A percentile compares a stretch with the other conserved stretches of the same genome.
phyloP scores from a whole-genome alignment of 2,797 vertebrate species.

The Fundulus diaphanus region DNA sequence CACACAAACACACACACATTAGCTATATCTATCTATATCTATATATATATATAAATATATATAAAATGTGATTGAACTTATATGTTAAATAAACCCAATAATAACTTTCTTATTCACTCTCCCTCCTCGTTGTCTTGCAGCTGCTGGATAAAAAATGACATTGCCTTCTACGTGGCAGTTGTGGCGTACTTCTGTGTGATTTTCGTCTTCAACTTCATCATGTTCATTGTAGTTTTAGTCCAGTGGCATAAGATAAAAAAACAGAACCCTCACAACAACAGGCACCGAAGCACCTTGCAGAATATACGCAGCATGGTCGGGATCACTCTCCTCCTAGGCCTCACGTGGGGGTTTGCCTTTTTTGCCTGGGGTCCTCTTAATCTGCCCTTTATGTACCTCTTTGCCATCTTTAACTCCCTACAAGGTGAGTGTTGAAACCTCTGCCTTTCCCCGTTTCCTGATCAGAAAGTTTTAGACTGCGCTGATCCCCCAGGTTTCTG shows the following conservation, averaged over 20 bases:
- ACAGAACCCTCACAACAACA: conserved; percentile 89
- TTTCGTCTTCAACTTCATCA: conserved; percentile 91
- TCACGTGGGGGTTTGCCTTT: conserved; percentile 98
- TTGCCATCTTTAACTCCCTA: conserved; percentile 94
- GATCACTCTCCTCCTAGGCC: conserved; percentile 91
- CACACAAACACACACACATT: no score
- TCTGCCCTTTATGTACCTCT: conserved; percentile 93
- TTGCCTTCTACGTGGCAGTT: conserved; percentile 90
- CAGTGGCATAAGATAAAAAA: conserved; percentile 92
- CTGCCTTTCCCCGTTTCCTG: no score
- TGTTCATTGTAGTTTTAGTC: conserved; percentile 96
- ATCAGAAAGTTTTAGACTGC: neutral
- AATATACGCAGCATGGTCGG: conserved; percentile 89
- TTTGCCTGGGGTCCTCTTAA: conserved; percentile 94
- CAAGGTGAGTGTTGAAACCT: conserved; percentile 84
- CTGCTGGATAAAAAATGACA: conserved; percentile 90
- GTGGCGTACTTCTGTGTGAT: conserved; percentile 93
- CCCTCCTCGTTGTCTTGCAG: conserved; percentile 68
- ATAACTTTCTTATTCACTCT: neutral
- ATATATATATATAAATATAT: no score
- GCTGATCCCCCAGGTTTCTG: neutral
- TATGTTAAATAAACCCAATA: neutral
- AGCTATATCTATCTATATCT: no score
- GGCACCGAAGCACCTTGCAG: conserved; percentile 84
- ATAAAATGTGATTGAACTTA: neutral